Conservation (phyloP, 2,113 vertebrate genomes). For the Chlorodrepanis virens region DNA sequence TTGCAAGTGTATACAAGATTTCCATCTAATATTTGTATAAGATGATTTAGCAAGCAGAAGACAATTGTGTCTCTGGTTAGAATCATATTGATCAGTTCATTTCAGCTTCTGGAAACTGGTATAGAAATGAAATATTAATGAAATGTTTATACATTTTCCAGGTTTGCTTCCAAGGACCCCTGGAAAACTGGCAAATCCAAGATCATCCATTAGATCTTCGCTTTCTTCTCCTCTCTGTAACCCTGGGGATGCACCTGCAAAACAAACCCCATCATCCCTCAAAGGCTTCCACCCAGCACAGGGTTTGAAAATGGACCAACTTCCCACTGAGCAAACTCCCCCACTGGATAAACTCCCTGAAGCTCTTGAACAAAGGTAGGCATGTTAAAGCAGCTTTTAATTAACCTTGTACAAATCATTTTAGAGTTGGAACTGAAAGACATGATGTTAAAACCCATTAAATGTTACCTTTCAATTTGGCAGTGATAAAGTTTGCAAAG, state of each 20-base stretch:
- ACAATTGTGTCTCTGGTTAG: background rate
- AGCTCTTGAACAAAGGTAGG: slow-evolving; percentile 29
- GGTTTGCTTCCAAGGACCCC: slow-evolving; percentile 10
- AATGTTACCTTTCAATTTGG: background rate
- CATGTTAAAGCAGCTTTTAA: background rate
- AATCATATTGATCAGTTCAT: background rate
- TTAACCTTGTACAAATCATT: background rate
- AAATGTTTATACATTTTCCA: background rate
- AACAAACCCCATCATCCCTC: background rate
- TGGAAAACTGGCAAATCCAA: background rate
- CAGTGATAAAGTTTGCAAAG: background rate
- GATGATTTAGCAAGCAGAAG: background rate
- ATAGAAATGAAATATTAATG: background rate
- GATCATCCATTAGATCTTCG: background rate
- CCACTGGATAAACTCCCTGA: background rate
- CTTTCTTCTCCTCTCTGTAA: background rate
- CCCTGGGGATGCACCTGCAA: background rate
- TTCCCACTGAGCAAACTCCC: background rate
- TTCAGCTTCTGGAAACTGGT: background rate
- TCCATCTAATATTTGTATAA: background rate
- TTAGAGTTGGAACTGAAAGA: background rate
- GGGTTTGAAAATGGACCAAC: background rate
- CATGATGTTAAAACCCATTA: background rate
- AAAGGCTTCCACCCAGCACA: background rate
- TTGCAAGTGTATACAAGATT: background rate